Percentiles rank a stretch among this genome's conserved stretches.
Conservation (phyloP, 2,113 vertebrate species). For the Stercorarius parasiticus region DNA sequence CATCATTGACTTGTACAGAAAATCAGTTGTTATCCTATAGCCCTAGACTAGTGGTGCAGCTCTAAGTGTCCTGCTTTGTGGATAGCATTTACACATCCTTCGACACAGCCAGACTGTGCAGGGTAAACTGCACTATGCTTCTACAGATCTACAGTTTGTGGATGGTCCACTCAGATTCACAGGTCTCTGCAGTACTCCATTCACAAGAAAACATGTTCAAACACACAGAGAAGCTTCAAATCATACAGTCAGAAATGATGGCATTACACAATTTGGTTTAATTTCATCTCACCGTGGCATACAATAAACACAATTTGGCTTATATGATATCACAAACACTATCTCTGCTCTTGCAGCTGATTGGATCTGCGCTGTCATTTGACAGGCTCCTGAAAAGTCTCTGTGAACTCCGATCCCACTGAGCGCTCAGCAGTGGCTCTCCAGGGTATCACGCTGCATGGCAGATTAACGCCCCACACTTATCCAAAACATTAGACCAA, state of each 20-base stretch:
- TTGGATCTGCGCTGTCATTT: neutral
- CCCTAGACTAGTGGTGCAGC: neutral
- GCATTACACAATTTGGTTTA: neutral
- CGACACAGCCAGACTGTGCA: neutral
- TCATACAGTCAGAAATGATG: neutral
- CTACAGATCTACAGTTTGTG: fast-evolving
- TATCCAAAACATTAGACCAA: neutral
- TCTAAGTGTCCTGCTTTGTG: neutral
- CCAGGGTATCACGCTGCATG: neutral
- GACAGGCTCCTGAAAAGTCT: neutral
- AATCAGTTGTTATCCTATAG: neutral
- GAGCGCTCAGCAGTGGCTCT: neutral
- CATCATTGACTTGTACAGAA: neutral
- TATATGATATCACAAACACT: neutral
- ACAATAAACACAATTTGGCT: neutral
- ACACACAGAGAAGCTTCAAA: neutral
- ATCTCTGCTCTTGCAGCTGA: neutral
- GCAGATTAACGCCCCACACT: neutral
- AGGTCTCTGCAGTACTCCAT: neutral
- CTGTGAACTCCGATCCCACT: neutral
- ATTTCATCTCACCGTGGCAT: neutral
- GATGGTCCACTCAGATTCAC: neutral
- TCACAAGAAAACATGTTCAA: neutral
- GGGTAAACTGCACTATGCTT: neutral
- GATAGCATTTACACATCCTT: neutral